A percentile compares a stretch with the other conserved stretches of the same genome.
Evolutionary conservation across 2,113 vertebrate genomes (phyloP).

Genomic region (Clarias magur): DNA sequence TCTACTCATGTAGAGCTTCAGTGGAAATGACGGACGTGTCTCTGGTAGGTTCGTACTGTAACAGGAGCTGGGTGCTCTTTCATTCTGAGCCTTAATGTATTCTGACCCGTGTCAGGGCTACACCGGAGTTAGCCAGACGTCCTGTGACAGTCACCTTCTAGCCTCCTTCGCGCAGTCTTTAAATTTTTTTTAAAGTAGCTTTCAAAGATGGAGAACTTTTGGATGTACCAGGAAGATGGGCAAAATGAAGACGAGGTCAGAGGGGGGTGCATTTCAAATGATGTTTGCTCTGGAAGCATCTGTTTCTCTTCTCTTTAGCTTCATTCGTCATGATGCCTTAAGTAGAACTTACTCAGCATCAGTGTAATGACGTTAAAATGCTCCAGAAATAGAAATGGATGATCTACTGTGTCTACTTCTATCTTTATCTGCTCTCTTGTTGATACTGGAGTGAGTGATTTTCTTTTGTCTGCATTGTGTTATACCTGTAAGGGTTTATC

Average conservation of each 20-base stretch:
- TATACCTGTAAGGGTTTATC: neutral
- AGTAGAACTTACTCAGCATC: neutral
- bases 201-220: slow-evolving; percentile 89
- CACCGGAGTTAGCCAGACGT: slow-evolving; percentile 49
- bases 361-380: neutral
- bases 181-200: neutral
- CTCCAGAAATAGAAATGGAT: slow-evolving; percentile 1
- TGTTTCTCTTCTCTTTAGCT: neutral
- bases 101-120: slow-evolving; percentile 57
- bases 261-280: neutral
- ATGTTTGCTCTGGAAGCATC: neutral
- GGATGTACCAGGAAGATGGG: slow-evolving; percentile 83
- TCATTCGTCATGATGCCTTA: neutral
- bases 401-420: neutral
- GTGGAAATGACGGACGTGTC: neutral
- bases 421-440: neutral
- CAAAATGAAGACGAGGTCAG: slow-evolving; percentile 61
- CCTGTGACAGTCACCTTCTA: neutral
- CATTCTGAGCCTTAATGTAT: slow-evolving; percentile 66
- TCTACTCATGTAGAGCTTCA: neutral
- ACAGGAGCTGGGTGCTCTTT: slow-evolving; percentile 60
- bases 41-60: slow-evolving; percentile 42
- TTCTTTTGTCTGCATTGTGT: neutral
- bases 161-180: neutral
- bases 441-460: neutral